phyloP scores from a whole-genome alignment of 2,888 invertebrate genomes.

The Heliconius ismenius region DNA sequence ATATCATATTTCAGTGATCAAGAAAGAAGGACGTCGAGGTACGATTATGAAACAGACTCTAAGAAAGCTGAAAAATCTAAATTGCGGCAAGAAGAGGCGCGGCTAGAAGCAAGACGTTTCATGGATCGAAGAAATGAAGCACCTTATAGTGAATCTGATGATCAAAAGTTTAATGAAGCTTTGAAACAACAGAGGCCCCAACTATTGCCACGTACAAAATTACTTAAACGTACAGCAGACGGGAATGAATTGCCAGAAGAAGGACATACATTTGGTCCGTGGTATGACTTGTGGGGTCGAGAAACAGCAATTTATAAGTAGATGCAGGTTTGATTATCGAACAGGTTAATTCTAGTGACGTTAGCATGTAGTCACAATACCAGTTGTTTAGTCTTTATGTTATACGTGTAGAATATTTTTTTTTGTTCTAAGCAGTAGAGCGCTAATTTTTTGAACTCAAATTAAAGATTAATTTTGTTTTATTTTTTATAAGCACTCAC shows the following conservation, averaged over 20 bases:
- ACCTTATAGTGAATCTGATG: slow-evolving; percentile 78
- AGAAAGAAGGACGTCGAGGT: slow-evolving; percentile 68
- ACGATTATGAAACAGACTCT: slow-evolving; percentile 79
- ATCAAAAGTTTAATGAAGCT: slow-evolving; percentile 81
- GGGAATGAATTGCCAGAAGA: slow-evolving; percentile 79
- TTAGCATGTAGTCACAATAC: slow-evolving; percentile 30
- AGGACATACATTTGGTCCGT: slow-evolving; percentile 90
- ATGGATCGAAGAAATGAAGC: slow-evolving; percentile 71
- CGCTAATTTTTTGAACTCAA: slow-evolving; percentile 23
- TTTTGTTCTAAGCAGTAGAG: slow-evolving; percentile 25
- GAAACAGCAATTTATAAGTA: slow-evolving; percentile 85
- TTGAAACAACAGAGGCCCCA: slow-evolving; percentile 79
- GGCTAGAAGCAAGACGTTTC: slow-evolving; percentile 70
- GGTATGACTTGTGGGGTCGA: slow-evolving; percentile 93
- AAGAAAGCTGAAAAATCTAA: slow-evolving; percentile 80
- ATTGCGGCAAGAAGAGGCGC: slow-evolving; percentile 75
- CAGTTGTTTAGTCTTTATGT: slow-evolving; percentile 35
- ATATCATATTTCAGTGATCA: slow-evolving; percentile 77
- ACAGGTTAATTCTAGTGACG: slow-evolving; percentile 36
- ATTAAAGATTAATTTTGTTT: slow-evolving; percentile 15
- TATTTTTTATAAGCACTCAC: slow-evolving; percentile 3
- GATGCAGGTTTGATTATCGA: slow-evolving; percentile 55
- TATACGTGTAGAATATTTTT: slow-evolving; percentile 28
- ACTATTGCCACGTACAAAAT: slow-evolving; percentile 86
- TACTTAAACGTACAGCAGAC: slow-evolving; percentile 82